Evolutionary conservation across 2,113 vertebrate species (phyloP).

Genomic region (Helogale parvula): DNA sequence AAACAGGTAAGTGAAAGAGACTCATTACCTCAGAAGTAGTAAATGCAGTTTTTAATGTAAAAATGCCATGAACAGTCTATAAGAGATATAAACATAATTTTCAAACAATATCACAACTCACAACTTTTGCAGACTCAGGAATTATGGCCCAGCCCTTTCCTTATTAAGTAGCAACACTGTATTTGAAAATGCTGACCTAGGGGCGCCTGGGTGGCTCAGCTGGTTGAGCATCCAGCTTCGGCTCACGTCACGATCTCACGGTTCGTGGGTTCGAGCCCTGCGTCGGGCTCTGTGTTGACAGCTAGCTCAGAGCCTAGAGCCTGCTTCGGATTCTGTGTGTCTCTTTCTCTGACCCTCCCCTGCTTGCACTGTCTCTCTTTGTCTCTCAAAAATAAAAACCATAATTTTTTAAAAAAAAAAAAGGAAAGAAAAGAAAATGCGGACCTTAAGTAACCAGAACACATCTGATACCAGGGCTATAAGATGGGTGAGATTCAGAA

Average conservation of each 20-base stretch:
- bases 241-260: too few relatives aligned
- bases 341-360: too few relatives aligned
- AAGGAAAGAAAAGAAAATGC: background rate
- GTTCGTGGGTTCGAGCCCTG: too few relatives aligned
- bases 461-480: background rate
- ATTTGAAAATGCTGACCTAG: conserved; percentile 45
- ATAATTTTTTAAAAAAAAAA: too few relatives aligned
- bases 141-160: background rate
- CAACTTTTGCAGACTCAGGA: background rate
- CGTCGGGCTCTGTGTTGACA: too few relatives aligned
- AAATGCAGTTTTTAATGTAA: conserved; percentile 15
- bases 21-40: background rate
- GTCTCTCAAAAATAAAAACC: too few relatives aligned
- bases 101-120: background rate
- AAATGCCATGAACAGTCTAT: background rate
- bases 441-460: conserved; percentile 13
- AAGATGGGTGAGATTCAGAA: background rate
- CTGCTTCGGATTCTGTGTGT: too few relatives aligned
- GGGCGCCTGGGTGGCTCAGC: too few relatives aligned
- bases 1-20: background rate
- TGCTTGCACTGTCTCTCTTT: too few relatives aligned
- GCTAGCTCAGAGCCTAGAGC: too few relatives aligned
- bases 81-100: conserved; percentile 43
- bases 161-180: background rate
- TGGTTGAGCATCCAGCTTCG: too few relatives aligned